Evolutionary conservation across 2,113 vertebrate species (phyloP).

Genomic region (Himantopus leucocephalus): DNA sequence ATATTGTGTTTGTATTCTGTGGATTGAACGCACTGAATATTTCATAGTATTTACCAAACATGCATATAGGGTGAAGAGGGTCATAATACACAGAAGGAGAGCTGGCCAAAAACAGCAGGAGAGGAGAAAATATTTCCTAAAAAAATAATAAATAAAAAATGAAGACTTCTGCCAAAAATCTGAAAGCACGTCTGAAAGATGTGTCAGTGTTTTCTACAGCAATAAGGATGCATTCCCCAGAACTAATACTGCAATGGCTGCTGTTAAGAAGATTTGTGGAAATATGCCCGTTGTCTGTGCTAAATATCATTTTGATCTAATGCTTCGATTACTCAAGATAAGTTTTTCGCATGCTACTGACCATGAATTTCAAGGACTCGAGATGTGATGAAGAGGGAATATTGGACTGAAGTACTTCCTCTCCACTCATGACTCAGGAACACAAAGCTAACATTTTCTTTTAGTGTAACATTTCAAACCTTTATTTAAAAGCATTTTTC

Average conservation of each 20-base stretch:
- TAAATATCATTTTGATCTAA: neutral
- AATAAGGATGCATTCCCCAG: neutral
- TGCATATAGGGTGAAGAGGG: neutral
- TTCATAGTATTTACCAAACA: neutral
- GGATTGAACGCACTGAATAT: neutral
- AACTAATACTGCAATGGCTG: neutral
- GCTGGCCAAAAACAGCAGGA: constrained; percentile 30
- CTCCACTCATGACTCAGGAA: neutral
- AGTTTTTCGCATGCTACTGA: neutral
- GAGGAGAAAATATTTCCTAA: neutral
- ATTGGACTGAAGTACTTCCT: neutral
- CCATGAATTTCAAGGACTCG: neutral
- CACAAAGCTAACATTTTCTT: neutral
- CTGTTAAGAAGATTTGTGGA: neutral
- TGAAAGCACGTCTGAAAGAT: neutral
- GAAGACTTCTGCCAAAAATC: neutral
- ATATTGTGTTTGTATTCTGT: neutral
- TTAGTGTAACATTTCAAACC: neutral
- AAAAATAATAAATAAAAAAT: neutral
- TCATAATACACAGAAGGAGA: neutral
- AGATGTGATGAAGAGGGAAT: neutral
- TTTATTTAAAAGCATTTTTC: neutral
- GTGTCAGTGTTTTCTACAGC: neutral
- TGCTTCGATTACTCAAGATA: neutral
- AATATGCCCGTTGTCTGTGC: neutral